phyloP scores from a whole-genome alignment of 2,113 vertebrate genomes.

The Stomatorhinus ivindoensis region DNA sequence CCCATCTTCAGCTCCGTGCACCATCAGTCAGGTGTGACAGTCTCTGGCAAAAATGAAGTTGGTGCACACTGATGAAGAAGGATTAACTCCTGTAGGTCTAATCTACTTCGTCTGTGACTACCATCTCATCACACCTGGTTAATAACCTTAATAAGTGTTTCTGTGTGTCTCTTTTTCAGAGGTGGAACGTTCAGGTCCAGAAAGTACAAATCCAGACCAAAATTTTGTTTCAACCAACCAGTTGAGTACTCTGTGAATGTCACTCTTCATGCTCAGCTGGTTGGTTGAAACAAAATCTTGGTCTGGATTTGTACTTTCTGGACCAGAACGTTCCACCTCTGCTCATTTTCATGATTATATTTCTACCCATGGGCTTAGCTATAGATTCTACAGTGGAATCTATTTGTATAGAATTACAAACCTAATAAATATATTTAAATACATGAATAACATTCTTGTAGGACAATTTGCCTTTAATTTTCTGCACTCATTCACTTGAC shows the following conservation, averaged over 20 bases:
- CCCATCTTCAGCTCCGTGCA: neutral
- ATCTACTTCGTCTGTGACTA: neutral
- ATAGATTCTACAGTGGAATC: neutral
- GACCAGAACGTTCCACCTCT: neutral
- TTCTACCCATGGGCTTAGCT: neutral
- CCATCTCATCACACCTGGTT: neutral
- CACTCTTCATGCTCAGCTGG: neutral
- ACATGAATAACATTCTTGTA: neutral
- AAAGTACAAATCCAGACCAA: neutral
- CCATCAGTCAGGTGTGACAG: neutral
- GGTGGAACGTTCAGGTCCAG: neutral
- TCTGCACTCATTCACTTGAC: neutral
- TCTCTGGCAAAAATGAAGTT: neutral
- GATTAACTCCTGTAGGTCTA: neutral
- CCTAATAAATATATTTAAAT: neutral
- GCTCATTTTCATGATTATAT: neutral
- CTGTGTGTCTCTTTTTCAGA: neutral
- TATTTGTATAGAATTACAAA: neutral
- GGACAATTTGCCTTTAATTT: neutral
- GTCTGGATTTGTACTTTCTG: neutral
- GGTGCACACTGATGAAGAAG: neutral
- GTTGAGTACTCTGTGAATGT: neutral
- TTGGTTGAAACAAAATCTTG: neutral
- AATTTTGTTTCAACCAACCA: neutral
- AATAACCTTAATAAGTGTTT: neutral